These are phyloP conservation scores for Enteromius treurensis DNA, from an alignment of 2,797 vertebrate species.

Conservation along the genomic window DNA sequence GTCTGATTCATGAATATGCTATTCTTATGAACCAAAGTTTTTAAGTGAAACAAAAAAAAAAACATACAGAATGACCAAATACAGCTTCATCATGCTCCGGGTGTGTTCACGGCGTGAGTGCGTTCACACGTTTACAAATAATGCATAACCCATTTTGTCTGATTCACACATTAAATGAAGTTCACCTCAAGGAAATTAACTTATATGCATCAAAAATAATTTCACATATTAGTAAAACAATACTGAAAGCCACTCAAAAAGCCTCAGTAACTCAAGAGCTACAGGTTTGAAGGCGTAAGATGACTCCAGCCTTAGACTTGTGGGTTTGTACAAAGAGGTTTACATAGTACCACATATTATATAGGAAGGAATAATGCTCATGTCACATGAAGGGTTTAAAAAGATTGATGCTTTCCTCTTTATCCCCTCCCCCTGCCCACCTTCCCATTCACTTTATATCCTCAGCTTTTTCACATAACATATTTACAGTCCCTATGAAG, in stretches of 20 bases:
- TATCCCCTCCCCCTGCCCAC: not conserved
- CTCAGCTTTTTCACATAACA: slow-evolving; percentile 28
- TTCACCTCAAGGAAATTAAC: not conserved
- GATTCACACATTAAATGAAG: not conserved
- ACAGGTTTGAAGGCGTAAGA: not conserved
- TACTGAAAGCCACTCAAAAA: not conserved
- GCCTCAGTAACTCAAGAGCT: not conserved
- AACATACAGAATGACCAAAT: not conserved
- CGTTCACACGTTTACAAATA: not conserved
- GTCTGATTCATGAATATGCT: not conserved
- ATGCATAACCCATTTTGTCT: not conserved
- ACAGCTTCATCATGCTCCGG: not conserved
- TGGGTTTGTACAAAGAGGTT: not conserved
- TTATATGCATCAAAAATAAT: not conserved
- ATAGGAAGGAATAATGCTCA: not conserved
- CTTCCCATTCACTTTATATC: slow-evolving; percentile 29
- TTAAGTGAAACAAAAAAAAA: slow-evolving; percentile 1
- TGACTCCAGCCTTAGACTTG: not conserved
- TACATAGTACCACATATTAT: not conserved
- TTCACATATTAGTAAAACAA: not conserved
- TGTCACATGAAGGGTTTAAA: not conserved
- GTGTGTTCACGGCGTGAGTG: no score
- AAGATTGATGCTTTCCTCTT: slow-evolving; percentile 17
- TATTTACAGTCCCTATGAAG: slow-evolving; percentile 37
- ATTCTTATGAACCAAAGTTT: not conserved